phyloP scores from a whole-genome alignment of 2,888 invertebrate species.

The Apotomis turbidana region DNA sequence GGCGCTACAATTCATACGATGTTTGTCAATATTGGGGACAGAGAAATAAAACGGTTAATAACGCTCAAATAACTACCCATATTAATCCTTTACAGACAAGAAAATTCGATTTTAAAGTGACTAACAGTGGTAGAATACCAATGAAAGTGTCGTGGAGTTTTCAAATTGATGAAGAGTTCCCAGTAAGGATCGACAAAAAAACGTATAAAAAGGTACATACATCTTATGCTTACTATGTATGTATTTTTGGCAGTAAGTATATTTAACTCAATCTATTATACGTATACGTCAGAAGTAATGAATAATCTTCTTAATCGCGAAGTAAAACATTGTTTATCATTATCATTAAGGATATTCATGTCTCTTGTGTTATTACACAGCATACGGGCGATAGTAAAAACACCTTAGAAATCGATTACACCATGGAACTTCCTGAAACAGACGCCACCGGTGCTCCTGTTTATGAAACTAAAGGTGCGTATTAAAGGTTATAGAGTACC shows the following conservation, averaged over 20 bases:
- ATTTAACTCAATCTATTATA: too few species aligned
- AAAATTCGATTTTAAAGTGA: conserved; percentile 64
- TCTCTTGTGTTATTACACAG: background rate
- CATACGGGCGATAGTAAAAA: conserved; percentile 1
- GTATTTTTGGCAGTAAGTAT: too few species aligned
- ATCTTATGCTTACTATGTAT: too few species aligned
- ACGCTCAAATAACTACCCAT: background rate
- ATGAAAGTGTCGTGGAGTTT: conserved; percentile 74
- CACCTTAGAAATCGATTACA: too few species aligned
- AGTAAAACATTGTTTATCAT: too few species aligned
- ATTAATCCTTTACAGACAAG: conserved; percentile 56
- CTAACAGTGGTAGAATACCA: conserved; percentile 69
- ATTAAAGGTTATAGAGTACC: too few species aligned
- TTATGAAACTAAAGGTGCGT: conserved; percentile 19
- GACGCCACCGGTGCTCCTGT: background rate
- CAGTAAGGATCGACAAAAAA: conserved; percentile 65
- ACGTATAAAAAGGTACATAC: conserved; percentile 1
- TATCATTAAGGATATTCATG: too few species aligned
- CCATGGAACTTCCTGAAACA: background rate
- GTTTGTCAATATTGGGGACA: too few species aligned
- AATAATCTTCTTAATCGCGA: too few species aligned
- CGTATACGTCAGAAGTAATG: too few species aligned
- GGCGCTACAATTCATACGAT: too few species aligned
- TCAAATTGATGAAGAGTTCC: conserved; percentile 72
- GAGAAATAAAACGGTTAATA: too few species aligned